Evolutionary conservation across 2,797 vertebrate genomes (phyloP).

Genomic region (Geotrypetes seraphini): DNA sequence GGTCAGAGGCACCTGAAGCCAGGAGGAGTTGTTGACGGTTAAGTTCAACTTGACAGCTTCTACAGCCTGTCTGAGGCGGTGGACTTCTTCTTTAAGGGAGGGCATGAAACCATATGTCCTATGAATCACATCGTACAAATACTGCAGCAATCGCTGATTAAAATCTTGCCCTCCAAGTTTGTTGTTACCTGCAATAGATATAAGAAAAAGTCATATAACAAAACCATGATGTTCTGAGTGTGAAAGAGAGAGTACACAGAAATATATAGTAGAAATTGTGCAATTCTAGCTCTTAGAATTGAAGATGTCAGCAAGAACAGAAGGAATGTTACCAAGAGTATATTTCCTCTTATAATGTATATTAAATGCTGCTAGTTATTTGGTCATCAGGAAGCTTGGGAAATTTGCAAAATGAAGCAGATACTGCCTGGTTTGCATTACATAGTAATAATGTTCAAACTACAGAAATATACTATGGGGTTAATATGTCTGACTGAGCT

Average conservation of each 20-base stretch:
- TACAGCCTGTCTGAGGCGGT: slow-evolving; percentile 77
- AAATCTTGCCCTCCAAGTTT: slow-evolving; percentile 96
- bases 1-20: slow-evolving; percentile 58
- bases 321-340: accelerated
- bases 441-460: too few relatives aligned
- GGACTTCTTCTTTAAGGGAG: slow-evolving; percentile 80
- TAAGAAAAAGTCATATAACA: background rate
- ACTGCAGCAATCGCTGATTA: slow-evolving; percentile 83
- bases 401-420: too few relatives aligned
- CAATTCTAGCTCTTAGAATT: background rate
- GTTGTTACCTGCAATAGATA: slow-evolving; percentile 69
- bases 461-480: too few relatives aligned
- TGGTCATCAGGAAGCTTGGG: too few relatives aligned
- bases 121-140: slow-evolving; percentile 59
- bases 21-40: slow-evolving; percentile 58
- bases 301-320: accelerated
- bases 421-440: too few relatives aligned
- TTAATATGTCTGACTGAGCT: too few relatives aligned
- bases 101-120: slow-evolving; percentile 63
- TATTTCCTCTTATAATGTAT: background rate
- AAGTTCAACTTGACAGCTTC: slow-evolving; percentile 88
- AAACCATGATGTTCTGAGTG: background rate
- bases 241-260: background rate
- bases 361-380: too few relatives aligned
- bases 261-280: background rate